Conservation (phyloP, 2,888 invertebrate genomes). For the Leptopilina myrica region DNA sequence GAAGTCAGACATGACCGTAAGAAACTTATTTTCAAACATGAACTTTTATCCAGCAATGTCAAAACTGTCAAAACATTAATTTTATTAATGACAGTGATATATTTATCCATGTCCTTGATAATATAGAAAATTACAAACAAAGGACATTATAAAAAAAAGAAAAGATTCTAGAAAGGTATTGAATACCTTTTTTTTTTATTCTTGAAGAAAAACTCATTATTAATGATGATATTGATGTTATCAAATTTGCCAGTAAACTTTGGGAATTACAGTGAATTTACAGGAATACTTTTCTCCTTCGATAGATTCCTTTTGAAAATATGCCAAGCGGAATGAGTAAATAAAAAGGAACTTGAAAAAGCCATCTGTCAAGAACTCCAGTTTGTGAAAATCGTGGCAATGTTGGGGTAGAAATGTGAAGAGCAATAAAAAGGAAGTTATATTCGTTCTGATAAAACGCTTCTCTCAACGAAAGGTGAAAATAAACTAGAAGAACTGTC, state of each 20-base stretch:
- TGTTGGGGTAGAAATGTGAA: slow-evolving; percentile 4
- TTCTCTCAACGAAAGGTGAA: slow-evolving; percentile 7
- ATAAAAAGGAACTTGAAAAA: background rate
- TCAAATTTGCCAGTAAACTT: background rate
- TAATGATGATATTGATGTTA: background rate
- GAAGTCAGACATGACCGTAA: background rate
- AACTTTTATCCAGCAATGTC: too few relatives aligned
- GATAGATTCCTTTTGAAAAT: background rate
- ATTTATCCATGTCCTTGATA: too few relatives aligned
- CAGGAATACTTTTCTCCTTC: background rate
- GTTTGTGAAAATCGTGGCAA: slow-evolving; percentile 18
- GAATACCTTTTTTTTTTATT: background rate
- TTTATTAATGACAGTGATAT: too few relatives aligned
- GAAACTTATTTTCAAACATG: background rate
- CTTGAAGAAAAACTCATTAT: background rate
- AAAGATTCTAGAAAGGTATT: background rate
- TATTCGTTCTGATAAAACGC: slow-evolving; percentile 33
- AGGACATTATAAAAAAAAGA: background rate
- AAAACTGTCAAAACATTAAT: too few relatives aligned
- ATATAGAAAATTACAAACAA: too few relatives aligned
- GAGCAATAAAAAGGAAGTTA: slow-evolving; percentile 35
- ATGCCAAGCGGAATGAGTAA: background rate
- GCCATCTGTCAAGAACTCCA: slow-evolving; percentile 30
- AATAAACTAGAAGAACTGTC: slow-evolving; percentile 15
- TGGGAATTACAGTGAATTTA: background rate